phyloP scores from a whole-genome alignment of 2,797 vertebrate genomes.

The Hemitrygon akajei region DNA sequence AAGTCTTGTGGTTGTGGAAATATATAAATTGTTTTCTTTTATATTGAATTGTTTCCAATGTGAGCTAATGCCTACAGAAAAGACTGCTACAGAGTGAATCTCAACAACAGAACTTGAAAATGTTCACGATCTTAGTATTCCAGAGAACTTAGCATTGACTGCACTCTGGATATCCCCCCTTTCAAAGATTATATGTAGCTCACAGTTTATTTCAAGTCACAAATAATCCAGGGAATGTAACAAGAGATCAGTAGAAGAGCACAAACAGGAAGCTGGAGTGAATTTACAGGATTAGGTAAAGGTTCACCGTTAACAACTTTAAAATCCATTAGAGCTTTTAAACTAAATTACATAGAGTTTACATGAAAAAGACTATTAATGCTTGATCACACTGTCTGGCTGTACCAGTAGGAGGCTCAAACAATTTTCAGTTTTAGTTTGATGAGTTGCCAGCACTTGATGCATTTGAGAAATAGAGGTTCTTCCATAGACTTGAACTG shows the following conservation, averaged over 20 bases:
- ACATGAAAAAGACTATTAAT: neutral
- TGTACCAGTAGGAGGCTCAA: neutral
- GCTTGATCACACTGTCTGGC: neutral
- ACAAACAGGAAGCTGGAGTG: neutral
- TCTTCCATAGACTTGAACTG: neutral
- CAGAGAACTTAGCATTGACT: neutral
- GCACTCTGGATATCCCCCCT: neutral
- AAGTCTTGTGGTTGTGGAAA: too few species aligned
- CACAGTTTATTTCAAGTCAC: neutral
- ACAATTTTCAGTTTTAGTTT: neutral
- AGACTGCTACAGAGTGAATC: neutral
- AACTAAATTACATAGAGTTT: neutral
- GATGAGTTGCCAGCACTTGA: neutral
- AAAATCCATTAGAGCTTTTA: too few species aligned
- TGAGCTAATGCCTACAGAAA: neutral
- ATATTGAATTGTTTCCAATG: too few species aligned
- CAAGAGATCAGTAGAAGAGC: neutral
- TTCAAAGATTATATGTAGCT: neutral
- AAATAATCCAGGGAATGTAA: neutral
- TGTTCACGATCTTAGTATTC: neutral
- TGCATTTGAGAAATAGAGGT: neutral
- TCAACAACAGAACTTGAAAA: neutral
- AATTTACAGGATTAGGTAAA: neutral
- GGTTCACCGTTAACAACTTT: neutral
- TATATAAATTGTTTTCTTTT: too few species aligned